Evolutionary conservation across 2,797 vertebrate genomes (phyloP).

Genomic region (Phalanger gymnotis): DNA sequence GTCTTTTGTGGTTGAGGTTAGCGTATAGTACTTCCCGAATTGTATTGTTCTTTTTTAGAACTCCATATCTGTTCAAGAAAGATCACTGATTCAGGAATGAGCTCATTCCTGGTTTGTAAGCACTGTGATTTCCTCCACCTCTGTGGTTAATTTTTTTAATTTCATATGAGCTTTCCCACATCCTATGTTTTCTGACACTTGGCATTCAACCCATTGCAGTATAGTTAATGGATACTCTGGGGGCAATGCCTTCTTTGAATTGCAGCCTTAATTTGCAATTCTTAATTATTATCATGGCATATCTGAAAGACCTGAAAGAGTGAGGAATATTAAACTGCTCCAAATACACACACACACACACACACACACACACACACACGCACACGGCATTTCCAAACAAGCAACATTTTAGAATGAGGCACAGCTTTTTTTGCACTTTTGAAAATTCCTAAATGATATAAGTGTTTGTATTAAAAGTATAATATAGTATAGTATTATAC

Average conservation of each 20-base stretch:
- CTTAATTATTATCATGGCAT: conserved; percentile 26
- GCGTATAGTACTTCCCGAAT: background rate
- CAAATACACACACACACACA: background rate
- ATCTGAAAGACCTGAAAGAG: conserved; percentile 46
- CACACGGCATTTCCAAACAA: conserved; percentile 30
- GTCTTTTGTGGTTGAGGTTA: conserved; percentile 19
- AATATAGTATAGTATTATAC: background rate
- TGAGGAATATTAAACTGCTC: background rate
- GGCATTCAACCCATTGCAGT: background rate
- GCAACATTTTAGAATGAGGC: background rate
- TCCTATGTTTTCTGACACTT: background rate
- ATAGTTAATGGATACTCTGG: conserved; percentile 11
- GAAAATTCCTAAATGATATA: background rate
- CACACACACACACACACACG: background rate
- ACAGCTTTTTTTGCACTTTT: background rate
- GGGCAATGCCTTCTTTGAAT: conserved; percentile 25
- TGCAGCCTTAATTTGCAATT: background rate
- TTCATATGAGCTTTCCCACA: background rate
- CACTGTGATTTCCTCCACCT: background rate
- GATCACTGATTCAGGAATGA: conserved; percentile 1
- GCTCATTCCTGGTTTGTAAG: background rate
- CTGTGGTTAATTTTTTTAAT: background rate
- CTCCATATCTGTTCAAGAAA: conserved; percentile 27
- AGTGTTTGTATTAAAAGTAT: background rate
- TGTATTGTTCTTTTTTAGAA: conserved; percentile 14